phyloP scores from a whole-genome alignment of 2,113 vertebrate species.

The Myotis davidii region DNA sequence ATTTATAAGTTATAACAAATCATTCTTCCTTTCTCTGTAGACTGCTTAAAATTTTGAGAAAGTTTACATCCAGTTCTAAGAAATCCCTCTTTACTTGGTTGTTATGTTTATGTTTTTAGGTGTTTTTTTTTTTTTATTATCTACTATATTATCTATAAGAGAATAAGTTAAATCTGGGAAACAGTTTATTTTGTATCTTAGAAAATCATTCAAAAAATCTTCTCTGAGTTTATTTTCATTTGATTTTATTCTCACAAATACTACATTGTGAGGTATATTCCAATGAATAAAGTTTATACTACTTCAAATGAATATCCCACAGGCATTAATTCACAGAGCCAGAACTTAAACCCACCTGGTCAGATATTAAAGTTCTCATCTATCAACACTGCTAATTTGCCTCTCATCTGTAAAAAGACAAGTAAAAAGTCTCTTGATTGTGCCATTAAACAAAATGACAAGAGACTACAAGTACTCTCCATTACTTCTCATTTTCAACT shows the following conservation, averaged over 20 bases:
- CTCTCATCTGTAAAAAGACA: neutral
- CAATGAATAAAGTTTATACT: neutral
- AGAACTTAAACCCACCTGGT: neutral
- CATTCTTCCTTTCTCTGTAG: neutral
- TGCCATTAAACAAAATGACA: neutral
- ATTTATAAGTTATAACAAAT: conserved; percentile 17
- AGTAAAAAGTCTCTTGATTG: neutral
- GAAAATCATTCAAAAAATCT: conserved; percentile 22
- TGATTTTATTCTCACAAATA: conserved; percentile 40
- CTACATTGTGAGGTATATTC: neutral
- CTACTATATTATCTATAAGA: neutral
- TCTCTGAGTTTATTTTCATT: conserved; percentile 14
- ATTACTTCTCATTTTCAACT: neutral
- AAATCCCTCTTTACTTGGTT: conserved; percentile 1
- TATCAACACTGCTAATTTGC: neutral
- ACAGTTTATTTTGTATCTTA: neutral
- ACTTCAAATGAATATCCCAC: neutral
- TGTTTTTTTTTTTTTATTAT: neutral
- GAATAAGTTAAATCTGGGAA: neutral
- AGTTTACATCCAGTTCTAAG: conserved; percentile 29
- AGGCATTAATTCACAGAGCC: neutral
- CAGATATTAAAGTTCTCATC: neutral
- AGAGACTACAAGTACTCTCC: neutral
- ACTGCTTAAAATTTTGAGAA: conserved; percentile 5
- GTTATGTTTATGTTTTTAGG: neutral